Base-by-base conservation (phyloP, 2,797 vertebrate genomes). In the Kryptolebias ocellatus region DNA sequence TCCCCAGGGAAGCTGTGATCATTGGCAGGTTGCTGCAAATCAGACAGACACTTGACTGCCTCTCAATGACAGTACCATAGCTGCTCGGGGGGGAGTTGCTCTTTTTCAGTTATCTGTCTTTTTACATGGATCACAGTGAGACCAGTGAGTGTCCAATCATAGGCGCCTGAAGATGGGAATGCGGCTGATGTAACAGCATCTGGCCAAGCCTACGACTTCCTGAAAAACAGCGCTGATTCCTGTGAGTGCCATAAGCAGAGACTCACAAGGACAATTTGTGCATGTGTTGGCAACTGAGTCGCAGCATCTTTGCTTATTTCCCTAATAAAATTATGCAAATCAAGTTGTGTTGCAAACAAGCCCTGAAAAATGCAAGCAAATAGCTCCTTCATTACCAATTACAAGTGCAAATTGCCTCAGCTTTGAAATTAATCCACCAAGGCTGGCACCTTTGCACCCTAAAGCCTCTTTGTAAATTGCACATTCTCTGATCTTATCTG, bases 341-440 rank as follows among this genome's bases (percentile, higher is more conserved):
- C 39, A 70, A 66, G 57, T 71, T 76, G 72, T 76, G 79, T 65
- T 78, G 65, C 74, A 86, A 84, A 83, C 73, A 83, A 83, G 76
- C 76, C 50, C 73, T 69, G 69, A 86, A 83, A 87, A 83, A 79
- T 80, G 74, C 64, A 73, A 84, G 76, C 71, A 85, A 87, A 83
- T 82, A 67, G 65, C 78, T 87, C 63, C 77, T 80, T 80, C 74
- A 83, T 90, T 89, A 85, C 81, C 78, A 79, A 89, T 83, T 87
- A 86, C 78, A 84, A 79, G 84, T 87, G 82, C 82, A 90, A 91
- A 89, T 86, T 89, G 79, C 78, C 72, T 87, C 73, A 77, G 80
- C 83, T 89, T 89, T 87, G 80, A 86, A 85, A 88, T 83, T 79
- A 88, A 90, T 87, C 85, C 83, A 80, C 83, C 81, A 80, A 87